phyloP scores from a whole-genome alignment of 2,113 vertebrate species.

The Furnarius figulus region DNA sequence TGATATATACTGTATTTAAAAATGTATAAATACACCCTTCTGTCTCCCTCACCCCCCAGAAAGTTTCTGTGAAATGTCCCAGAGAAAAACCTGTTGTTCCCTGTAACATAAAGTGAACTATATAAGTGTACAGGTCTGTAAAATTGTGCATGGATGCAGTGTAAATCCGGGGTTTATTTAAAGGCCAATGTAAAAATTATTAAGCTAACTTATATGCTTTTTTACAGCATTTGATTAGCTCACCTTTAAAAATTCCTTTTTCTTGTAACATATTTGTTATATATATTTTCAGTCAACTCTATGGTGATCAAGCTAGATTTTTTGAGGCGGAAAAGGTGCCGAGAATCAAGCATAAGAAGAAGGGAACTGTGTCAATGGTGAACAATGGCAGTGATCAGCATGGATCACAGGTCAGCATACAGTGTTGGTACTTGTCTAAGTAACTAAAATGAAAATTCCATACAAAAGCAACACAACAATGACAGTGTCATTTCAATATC shows the following conservation, averaged over 20 bases:
- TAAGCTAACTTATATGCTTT: background rate
- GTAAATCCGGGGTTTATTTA: background rate
- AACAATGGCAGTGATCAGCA: conserved; percentile 94
- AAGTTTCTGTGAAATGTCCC: background rate
- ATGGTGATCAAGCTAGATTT: conserved; percentile 95
- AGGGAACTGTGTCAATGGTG: conserved; percentile 95
- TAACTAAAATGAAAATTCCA: background rate
- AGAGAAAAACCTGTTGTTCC: background rate
- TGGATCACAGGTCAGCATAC: conserved; percentile 89
- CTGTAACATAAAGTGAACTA: background rate
- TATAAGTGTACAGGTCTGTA: background rate
- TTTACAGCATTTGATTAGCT: background rate
- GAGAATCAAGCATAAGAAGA: conserved; percentile 96
- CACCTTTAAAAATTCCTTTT: background rate
- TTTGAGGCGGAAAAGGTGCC: conserved; percentile 92
- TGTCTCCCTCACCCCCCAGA: rapidly evolving
- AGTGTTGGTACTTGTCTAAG: background rate
- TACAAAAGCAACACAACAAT: background rate
- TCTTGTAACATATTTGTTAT: background rate
- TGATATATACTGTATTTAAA: background rate
- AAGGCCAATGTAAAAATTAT: background rate
- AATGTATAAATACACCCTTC: background rate
- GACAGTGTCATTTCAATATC: background rate
- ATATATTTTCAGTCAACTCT: conserved; percentile 85
- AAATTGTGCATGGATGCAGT: background rate